These are phyloP conservation scores for Cololabis saira DNA, from an alignment of 2,113 vertebrate genomes.

Conservation along the genomic window DNA sequence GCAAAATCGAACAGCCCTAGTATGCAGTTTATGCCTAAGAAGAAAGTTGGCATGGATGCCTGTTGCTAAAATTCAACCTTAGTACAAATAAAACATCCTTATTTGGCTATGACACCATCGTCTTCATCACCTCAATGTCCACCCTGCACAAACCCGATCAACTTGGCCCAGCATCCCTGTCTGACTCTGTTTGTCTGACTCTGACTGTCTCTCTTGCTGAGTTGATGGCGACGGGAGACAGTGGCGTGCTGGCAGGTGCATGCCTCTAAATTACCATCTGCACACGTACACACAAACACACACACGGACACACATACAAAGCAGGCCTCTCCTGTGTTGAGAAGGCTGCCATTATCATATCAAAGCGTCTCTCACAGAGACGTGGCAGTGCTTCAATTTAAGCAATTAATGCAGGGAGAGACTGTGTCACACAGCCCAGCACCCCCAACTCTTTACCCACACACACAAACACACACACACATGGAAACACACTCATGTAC, in stretches of 20 bases:
- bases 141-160: slow-evolving; percentile 12
- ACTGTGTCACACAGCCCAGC: slow-evolving; percentile 93
- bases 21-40: no score
- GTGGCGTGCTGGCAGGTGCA: slow-evolving; percentile 97
- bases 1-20: no score
- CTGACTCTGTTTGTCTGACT: slow-evolving; percentile 53
- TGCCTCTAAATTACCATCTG: slow-evolving; percentile 96
- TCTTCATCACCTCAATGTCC: slow-evolving; percentile 9
- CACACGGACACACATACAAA: slow-evolving; percentile 57
- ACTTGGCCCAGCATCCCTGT: slow-evolving; percentile 17
- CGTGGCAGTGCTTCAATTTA: slow-evolving; percentile 99
- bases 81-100: no score
- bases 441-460: slow-evolving; percentile 14
- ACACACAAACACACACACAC: slow-evolving; percentile 40
- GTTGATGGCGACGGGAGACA: slow-evolving; percentile 89
- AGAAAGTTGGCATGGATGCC: no score
- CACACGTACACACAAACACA: slow-evolving; percentile 31
- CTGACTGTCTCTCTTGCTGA: slow-evolving; percentile 82
- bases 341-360: slow-evolving; percentile 99
- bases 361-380: slow-evolving; percentile 99
- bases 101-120: background rate
- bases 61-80: no score
- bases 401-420: slow-evolving; percentile 99
- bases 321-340: slow-evolving; percentile 90
- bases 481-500: slow-evolving; percentile 42